Evolutionary conservation across 2,113 vertebrate genomes (phyloP).

Genomic region (Trogon surrucura): DNA sequence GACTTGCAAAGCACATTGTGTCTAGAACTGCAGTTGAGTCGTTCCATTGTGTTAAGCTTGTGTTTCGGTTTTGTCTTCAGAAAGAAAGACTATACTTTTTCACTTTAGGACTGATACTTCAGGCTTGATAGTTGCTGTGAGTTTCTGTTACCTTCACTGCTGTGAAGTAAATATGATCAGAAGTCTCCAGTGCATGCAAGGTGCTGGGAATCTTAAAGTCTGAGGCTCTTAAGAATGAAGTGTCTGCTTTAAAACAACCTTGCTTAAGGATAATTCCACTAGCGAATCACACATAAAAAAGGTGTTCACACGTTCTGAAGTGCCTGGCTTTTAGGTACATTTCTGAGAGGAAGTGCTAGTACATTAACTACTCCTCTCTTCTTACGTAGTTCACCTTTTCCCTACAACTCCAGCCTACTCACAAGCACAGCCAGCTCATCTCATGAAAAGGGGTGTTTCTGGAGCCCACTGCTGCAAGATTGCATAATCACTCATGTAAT

Average conservation of each 20-base stretch:
- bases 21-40: not conserved
- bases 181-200: not conserved
- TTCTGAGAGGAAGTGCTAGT: not conserved
- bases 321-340: not conserved
- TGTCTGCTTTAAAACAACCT: not conserved
- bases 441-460: not conserved
- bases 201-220: not conserved
- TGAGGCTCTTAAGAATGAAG: not conserved
- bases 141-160: not conserved
- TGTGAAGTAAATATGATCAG: not conserved
- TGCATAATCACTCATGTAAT: not conserved
- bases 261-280: not conserved
- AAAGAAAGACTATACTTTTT: not conserved
- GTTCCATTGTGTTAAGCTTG: not conserved
- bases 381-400: not conserved
- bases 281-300: not conserved
- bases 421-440: not conserved
- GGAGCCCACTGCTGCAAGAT: not conserved
- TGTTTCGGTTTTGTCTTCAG: conserved; percentile 13
- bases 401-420: not conserved
- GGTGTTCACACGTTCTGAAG: not conserved
- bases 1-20: not conserved
- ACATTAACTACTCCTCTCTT: not conserved
- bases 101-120: not conserved
- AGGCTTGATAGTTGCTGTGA: not conserved